These are phyloP conservation scores for Lytechinus pictus DNA, from an alignment of 35 echinoderm and acorn worm genomes.

Conservation along the genomic window DNA sequence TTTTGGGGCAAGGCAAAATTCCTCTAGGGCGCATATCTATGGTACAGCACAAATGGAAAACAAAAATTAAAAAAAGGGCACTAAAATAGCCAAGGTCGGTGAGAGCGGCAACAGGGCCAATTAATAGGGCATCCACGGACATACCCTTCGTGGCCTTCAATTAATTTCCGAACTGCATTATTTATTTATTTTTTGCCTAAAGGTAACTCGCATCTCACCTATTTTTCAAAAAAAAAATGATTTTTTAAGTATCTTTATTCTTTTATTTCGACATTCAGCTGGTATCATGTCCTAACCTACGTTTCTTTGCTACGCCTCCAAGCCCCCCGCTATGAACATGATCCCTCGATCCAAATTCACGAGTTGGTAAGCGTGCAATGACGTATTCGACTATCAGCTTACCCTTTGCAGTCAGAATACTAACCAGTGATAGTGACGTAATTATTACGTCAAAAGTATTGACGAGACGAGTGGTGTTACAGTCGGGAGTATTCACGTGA, in stretches of 20 bases:
- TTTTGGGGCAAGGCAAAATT: too few species aligned
- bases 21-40: too few species aligned
- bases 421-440: background rate
- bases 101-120: too few species aligned
- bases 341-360: background rate
- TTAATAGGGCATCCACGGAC: too few species aligned
- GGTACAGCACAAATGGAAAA: too few species aligned
- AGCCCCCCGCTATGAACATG: background rate
- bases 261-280: background rate
- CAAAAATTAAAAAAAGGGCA: too few species aligned
- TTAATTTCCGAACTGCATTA: too few species aligned
- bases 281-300: background rate
- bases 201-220: too few species aligned
- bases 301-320: background rate
- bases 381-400: background rate
- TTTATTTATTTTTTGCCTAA: too few species aligned
- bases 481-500: background rate
- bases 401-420: background rate
- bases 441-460: background rate
- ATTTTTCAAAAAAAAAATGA: too few species aligned
- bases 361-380: background rate
- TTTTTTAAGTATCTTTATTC: background rate
- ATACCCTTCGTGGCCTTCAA: too few species aligned
- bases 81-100: too few species aligned
- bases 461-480: background rate